A percentile compares a stretch with the other conserved stretches of the same genome.
These are phyloP conservation scores for Molossus molossus DNA, from an alignment of 2,797 vertebrate species.

Conservation along the genomic window DNA sequence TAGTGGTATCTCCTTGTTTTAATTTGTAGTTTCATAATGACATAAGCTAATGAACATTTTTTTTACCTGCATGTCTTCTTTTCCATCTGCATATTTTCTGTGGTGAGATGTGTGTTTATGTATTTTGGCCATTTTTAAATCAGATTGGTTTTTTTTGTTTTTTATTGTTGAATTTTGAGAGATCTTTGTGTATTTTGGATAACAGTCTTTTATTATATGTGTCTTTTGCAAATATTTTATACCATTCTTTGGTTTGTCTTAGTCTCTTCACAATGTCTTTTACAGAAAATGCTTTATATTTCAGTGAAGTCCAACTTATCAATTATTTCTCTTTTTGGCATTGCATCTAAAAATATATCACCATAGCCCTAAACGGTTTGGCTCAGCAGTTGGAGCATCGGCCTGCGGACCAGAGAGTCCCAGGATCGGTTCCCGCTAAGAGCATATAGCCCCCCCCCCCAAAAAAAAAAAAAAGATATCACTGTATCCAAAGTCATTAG, in stretches of 20 bases:
- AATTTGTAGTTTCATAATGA: not conserved
- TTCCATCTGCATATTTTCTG: not conserved
- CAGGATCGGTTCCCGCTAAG: too few relatives aligned
- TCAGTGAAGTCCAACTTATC: not conserved
- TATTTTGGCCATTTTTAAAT: not conserved
- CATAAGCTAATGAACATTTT: not conserved
- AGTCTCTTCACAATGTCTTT: not conserved
- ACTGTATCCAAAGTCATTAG: not conserved
- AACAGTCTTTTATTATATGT: not conserved
- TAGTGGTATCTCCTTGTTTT: not conserved
- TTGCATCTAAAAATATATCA: not conserved
- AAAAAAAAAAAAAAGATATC: not conserved
- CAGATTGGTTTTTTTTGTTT: not conserved
- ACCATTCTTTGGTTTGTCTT: not conserved
- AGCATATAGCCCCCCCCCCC: too few relatives aligned
- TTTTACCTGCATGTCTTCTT: not conserved
- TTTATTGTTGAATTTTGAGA: not conserved
- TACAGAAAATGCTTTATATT: not conserved
- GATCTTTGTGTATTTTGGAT: not conserved
- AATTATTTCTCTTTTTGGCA: not conserved
- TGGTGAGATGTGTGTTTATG: not conserved
- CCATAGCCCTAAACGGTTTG: too few relatives aligned
- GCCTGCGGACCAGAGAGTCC: too few relatives aligned
- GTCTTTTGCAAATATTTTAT: constrained; percentile 8
- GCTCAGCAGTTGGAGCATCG: too few relatives aligned